Conservation (phyloP, 1,140 invertebrate species). For the Drosophila jambulina region DNA sequence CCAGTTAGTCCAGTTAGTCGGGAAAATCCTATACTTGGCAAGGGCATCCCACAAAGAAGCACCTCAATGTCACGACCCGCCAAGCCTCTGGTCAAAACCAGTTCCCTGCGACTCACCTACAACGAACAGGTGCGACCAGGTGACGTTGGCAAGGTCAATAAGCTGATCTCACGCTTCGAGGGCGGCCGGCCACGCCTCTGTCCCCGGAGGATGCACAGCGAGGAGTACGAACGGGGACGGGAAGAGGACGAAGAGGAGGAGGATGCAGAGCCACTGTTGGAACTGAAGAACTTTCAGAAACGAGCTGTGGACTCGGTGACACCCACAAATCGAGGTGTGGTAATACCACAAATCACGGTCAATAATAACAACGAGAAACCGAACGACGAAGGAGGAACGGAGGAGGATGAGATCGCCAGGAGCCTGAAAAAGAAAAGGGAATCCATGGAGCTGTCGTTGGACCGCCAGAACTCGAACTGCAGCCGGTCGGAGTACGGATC, state of each 20-base stretch:
- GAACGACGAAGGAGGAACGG: not conserved
- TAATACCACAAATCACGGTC: constrained; percentile 66
- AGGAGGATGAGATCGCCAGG: not conserved
- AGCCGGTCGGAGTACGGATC: constrained; percentile 71
- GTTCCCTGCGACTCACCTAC: constrained; percentile 76
- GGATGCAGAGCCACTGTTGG: constrained; percentile 4
- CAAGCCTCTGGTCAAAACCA: constrained; percentile 78
- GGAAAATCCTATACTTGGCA: not conserved
- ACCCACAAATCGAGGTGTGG: constrained; percentile 45
- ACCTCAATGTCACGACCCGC: constrained; percentile 65
- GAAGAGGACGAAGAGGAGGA: not conserved
- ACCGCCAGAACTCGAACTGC: constrained; percentile 71
- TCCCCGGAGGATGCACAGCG: constrained; percentile 56
- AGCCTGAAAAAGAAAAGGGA: constrained; percentile 14
- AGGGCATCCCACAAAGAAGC: constrained; percentile 58
- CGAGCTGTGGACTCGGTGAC: constrained; percentile 27
- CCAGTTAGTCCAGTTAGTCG: not conserved
- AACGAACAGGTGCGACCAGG: constrained; percentile 71
- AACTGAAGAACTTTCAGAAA: not conserved
- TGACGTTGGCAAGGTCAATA: constrained; percentile 80
- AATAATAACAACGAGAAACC: constrained; percentile 21
- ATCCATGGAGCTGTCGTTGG: constrained; percentile 25
- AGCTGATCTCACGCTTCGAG: constrained; percentile 77
- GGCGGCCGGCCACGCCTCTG: constrained; percentile 61
- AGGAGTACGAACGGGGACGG: constrained; percentile 50